phyloP scores from a whole-genome alignment of 1,140 invertebrate genomes.

The Drosophila jambulina region DNA sequence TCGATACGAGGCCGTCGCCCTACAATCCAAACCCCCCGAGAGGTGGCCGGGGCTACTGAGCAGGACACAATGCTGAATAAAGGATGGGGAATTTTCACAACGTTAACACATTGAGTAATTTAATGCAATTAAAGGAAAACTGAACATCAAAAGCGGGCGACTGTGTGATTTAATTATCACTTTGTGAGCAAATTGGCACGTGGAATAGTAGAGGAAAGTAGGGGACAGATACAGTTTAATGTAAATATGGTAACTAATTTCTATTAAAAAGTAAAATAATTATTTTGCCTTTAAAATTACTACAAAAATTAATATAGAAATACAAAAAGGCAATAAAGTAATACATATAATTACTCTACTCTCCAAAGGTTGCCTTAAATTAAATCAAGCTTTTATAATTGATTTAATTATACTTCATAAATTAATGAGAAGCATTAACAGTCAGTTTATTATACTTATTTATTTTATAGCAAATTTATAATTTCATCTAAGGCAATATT shows the following conservation, averaged over 20 bases:
- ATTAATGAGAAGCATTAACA: background rate
- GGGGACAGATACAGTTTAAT: background rate
- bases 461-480: background rate
- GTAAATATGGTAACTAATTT: background rate
- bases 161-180: constrained; percentile 54
- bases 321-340: background rate
- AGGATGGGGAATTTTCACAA: constrained; percentile 25
- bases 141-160: constrained; percentile 49
- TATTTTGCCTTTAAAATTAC: background rate
- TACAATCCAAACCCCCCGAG: constrained; percentile 61
- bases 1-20: constrained; percentile 53
- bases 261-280: background rate
- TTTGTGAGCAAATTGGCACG: background rate
- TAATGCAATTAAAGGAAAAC: constrained; percentile 66
- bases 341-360: too few species aligned
- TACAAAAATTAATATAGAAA: background rate
- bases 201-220: background rate
- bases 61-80: background rate
- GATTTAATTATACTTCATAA: too few species aligned
- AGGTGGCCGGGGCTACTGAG: background rate
- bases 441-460: background rate
- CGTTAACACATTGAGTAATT: constrained; percentile 68
- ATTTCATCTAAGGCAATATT: background rate
- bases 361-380: background rate
- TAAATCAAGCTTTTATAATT: background rate